Conservation (phyloP, 2,113 vertebrate species). For the Neotoma lepida region DNA sequence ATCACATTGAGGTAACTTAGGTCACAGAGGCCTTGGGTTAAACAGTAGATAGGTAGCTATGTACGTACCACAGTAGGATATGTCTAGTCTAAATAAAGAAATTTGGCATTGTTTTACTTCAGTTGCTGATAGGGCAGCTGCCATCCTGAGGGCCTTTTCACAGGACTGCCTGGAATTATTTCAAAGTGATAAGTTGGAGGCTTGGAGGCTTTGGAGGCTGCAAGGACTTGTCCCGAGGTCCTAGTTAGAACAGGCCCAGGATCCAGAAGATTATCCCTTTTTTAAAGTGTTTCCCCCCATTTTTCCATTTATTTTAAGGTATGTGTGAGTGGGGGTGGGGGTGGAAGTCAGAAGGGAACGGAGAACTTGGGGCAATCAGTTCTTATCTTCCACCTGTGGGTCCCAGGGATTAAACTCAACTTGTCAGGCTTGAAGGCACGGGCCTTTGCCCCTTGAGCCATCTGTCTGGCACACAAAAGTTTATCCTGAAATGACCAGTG, state of each 20-base stretch:
- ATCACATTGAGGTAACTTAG: not conserved
- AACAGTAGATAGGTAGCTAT: not conserved
- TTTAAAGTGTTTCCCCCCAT: not conserved
- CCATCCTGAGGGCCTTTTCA: conserved; percentile 12
- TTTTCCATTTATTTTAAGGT: not conserved
- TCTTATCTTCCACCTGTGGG: not conserved
- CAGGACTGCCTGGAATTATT: conserved; percentile 35
- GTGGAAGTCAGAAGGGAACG: not conserved
- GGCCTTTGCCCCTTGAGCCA: not conserved
- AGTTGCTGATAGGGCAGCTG: conserved; percentile 47
- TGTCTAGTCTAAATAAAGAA: conserved; percentile 61
- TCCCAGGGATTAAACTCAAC: not conserved
- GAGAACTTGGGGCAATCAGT: not conserved
- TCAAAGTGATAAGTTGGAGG: conserved; percentile 16
- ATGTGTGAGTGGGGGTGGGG: not conserved
- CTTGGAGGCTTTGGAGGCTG: not conserved
- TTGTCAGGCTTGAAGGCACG: not conserved
- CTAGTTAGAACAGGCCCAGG: not conserved
- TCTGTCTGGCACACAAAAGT: not conserved
- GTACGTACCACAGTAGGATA: conserved; percentile 49
- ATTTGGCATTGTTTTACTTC: conserved; percentile 56
- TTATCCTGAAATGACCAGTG: not conserved
- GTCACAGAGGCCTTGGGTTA: not conserved
- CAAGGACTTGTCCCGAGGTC: not conserved
- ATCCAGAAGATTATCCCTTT: not conserved